A percentile compares a stretch with the other conserved stretches of the same genome.
Conservation (phyloP, 1,140 invertebrate species). For the Brachionus rubens region DNA sequence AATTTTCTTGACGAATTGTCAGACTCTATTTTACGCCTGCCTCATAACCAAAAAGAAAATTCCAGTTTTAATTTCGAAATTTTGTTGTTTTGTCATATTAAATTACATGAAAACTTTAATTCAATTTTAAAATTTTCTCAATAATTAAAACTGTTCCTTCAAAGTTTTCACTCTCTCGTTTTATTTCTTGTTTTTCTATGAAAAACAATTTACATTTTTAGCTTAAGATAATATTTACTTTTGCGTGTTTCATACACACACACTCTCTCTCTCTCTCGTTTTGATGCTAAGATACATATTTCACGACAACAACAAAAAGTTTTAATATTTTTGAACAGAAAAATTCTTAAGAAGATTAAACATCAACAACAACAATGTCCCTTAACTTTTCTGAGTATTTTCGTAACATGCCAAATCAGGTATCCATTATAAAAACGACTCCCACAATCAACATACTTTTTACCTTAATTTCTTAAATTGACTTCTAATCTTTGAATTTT, state of each 20-base stretch:
- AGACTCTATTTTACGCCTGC: too few species aligned
- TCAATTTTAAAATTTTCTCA: too few species aligned
- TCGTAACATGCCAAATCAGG: not conserved
- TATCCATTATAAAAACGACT: not conserved
- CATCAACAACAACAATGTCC: not conserved
- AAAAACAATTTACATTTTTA: not conserved
- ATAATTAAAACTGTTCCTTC: too few species aligned
- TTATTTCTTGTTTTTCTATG: too few species aligned
- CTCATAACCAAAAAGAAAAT: too few species aligned
- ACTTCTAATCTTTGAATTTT: not conserved
- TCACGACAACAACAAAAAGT: not conserved
- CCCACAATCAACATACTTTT: not conserved
- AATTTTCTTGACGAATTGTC: too few species aligned
- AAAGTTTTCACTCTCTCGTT: too few species aligned
- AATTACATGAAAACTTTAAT: too few species aligned
- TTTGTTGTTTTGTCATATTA: too few species aligned
- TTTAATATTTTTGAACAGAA: not conserved
- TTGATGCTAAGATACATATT: conserved; percentile 12
- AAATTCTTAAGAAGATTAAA: too few species aligned
- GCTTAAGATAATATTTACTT: conserved; percentile 29
- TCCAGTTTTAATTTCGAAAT: too few species aligned
- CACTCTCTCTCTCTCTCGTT: not conserved
- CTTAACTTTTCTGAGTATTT: not conserved
- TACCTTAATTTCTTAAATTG: not conserved
- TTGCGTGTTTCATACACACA: not conserved